phyloP scores from a whole-genome alignment of 1,140 invertebrate genomes.

The Brachionus asplanchnoidis region DNA sequence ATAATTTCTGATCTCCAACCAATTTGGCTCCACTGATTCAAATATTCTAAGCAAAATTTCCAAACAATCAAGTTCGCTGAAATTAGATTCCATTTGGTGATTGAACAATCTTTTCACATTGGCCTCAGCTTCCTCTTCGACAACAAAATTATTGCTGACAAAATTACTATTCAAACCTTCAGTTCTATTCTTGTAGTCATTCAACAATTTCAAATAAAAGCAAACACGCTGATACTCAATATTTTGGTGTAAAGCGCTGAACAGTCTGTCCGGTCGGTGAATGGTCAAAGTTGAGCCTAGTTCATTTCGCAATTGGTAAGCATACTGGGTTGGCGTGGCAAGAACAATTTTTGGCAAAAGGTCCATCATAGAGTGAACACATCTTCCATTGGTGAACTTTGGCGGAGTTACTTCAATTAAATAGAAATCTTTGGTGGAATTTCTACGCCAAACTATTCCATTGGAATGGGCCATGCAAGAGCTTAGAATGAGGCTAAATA shows the following conservation, averaged over 20 bases:
- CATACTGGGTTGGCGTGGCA: neutral
- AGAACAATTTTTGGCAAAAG: neutral
- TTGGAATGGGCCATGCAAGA: conserved; percentile 7
- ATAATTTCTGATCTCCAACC: conserved; percentile 54
- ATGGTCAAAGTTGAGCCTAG: neutral
- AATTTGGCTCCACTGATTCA: conserved; percentile 51
- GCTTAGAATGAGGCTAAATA: neutral
- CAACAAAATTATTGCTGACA: neutral
- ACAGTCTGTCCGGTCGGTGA: neutral
- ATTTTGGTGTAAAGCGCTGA: neutral
- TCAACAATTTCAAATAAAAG: neutral
- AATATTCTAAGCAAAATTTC: conserved; percentile 43
- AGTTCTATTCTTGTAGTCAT: neutral
- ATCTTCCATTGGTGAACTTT: neutral
- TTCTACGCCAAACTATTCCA: conserved; percentile 11
- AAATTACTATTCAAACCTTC: neutral
- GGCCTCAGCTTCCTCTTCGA: neutral
- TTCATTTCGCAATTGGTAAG: conserved; percentile 3
- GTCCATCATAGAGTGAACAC: conserved; percentile 19
- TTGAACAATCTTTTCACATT: neutral
- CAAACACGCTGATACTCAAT: conserved; percentile 18
- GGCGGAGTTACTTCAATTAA: conserved; percentile 30
- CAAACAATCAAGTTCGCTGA: neutral
- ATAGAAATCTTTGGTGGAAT: neutral
- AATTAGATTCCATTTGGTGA: neutral